Conservation (phyloP, 23 tunicate genomes). For the Styela clava region DNA sequence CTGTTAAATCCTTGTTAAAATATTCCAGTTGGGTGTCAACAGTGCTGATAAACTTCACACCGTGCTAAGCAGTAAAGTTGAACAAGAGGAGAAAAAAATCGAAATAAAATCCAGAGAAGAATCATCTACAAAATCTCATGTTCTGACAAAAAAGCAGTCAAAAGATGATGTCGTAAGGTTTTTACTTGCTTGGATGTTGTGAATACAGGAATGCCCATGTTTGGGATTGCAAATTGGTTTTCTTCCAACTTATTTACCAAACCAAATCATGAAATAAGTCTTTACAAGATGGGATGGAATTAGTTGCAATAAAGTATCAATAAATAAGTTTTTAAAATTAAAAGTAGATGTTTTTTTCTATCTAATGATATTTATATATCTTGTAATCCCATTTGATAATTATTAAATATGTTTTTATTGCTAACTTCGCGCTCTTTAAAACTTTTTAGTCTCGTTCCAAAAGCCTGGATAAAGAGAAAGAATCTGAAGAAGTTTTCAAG, state of each 20-base stretch:
- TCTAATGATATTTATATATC: too few relatives aligned
- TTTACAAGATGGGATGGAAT: too few relatives aligned
- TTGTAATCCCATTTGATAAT: too few relatives aligned
- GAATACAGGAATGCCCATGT: background rate
- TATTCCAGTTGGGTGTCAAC: slow-evolving; percentile 66
- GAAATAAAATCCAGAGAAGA: slow-evolving; percentile 4
- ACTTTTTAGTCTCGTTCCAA: background rate
- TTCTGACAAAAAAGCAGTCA: background rate
- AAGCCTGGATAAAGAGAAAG: background rate
- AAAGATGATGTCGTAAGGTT: slow-evolving; percentile 8
- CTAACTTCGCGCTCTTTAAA: too few relatives aligned
- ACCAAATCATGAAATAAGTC: too few relatives aligned
- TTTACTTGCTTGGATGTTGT: background rate
- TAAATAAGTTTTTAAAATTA: too few relatives aligned
- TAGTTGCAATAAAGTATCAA: too few relatives aligned
- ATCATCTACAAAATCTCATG: background rate
- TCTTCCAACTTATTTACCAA: too few relatives aligned
- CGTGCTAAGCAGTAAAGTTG: slow-evolving; percentile 44
- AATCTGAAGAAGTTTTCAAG: slow-evolving; percentile 53
- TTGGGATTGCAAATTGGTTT: too few relatives aligned
- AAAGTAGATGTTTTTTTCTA: background rate
- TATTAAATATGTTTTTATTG: background rate
- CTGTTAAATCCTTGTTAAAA: background rate
- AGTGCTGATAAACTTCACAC: slow-evolving; percentile 41
- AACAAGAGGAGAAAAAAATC: slow-evolving; percentile 19